Conservation (phyloP, 2,797 vertebrate genomes). For the Bovichtus diacanthus region DNA sequence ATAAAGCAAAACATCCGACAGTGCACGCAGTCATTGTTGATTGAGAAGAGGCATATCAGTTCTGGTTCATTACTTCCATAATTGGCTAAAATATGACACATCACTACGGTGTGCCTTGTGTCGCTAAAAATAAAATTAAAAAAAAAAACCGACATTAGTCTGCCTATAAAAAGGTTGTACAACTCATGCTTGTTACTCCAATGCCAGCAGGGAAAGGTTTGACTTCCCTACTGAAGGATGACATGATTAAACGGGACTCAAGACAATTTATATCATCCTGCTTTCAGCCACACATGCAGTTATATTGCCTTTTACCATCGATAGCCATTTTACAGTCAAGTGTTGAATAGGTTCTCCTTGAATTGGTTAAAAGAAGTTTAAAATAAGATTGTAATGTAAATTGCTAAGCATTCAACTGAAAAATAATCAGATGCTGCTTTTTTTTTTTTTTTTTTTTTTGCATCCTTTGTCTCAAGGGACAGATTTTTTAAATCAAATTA, state of each 20-base stretch:
- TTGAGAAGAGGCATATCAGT: neutral
- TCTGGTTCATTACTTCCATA: constrained; percentile 15
- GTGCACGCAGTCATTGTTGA: constrained; percentile 20
- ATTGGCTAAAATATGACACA: constrained; percentile 9
- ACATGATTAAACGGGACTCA: neutral
- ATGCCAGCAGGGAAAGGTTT: neutral
- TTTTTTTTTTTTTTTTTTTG: too few species aligned
- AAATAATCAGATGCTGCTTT: neutral
- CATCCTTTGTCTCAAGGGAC: neutral
- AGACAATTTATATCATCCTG: neutral
- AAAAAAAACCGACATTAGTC: neutral
- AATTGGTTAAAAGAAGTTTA: too few species aligned
- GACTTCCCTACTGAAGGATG: neutral
- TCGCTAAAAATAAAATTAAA: neutral
- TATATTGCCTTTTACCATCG: neutral
- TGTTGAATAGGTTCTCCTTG: neutral
- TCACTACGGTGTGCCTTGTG: neutral
- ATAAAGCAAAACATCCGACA: constrained; percentile 24
- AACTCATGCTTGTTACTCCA: neutral
- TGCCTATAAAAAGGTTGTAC: neutral
- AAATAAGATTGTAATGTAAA: too few species aligned
- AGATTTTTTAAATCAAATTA: constrained; percentile 3
- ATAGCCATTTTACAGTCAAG: neutral
- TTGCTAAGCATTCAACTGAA: neutral
- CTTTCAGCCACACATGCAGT: neutral